A percentile compares a stretch with the other conserved stretches of the same genome.
Evolutionary conservation across 2,113 vertebrate species (phyloP).

Genomic region (Gallinago jamesoni): DNA sequence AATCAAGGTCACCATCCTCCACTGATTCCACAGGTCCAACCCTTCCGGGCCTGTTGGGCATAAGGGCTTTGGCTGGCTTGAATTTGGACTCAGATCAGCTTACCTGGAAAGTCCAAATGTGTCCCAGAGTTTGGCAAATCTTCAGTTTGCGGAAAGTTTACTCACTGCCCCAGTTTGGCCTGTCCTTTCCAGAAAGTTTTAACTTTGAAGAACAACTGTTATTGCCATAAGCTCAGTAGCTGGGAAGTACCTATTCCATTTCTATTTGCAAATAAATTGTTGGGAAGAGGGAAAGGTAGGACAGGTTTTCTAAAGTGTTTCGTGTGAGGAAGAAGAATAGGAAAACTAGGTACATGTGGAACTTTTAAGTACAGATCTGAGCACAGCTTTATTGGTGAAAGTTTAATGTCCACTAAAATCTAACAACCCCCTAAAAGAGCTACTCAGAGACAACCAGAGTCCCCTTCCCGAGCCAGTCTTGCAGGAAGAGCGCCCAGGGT

Average conservation of each 20-base stretch:
- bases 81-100: neutral
- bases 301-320: neutral
- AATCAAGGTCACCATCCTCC: neutral
- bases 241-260: neutral
- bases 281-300: neutral
- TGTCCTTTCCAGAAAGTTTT: neutral
- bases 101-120: neutral
- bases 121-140: neutral
- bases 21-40: neutral
- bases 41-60: neutral
- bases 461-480: neutral
- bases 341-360: neutral
- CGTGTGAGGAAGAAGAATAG: neutral
- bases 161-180: neutral
- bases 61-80: neutral
- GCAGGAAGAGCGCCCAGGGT: neutral
- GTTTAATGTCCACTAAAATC: neutral
- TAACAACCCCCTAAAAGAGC: neutral
- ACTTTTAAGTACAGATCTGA: neutral
- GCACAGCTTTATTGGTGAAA: neutral
- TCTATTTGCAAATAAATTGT: neutral
- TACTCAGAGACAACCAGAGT: neutral
- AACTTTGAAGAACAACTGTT: neutral
- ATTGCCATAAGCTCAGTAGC: neutral
- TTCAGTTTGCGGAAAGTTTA: neutral